Evolutionary conservation across 2,797 vertebrate genomes (phyloP).

Genomic region (Enteromius mattozi): DNA sequence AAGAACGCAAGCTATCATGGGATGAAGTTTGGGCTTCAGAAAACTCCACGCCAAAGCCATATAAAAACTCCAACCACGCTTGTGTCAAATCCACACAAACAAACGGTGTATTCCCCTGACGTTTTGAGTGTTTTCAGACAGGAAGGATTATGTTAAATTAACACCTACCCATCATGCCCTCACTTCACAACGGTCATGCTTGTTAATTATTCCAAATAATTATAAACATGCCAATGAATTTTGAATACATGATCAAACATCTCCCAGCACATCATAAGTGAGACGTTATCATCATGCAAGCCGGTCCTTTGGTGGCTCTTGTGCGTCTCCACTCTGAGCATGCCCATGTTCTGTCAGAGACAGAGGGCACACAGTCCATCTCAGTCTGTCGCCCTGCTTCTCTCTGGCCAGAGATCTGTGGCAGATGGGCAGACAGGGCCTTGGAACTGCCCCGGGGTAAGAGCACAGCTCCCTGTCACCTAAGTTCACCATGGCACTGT

Average conservation of each 20-base stretch:
- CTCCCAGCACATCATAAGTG: constrained; percentile 9
- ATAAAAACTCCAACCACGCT: neutral
- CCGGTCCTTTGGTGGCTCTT: constrained; percentile 28
- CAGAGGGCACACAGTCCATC: constrained; percentile 42
- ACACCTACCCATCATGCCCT: constrained; percentile 30
- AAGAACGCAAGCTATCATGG: constrained; percentile 14
- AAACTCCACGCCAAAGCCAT: constrained; percentile 2
- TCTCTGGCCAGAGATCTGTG: constrained; percentile 49
- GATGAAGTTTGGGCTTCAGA: constrained; percentile 19
- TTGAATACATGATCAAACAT: constrained; percentile 41
- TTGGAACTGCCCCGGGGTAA: constrained; percentile 58
- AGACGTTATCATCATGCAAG: constrained; percentile 32
- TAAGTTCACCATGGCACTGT: constrained; percentile 46
- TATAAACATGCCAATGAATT: constrained; percentile 50
- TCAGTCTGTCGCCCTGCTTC: constrained; percentile 19
- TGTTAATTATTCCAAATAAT: constrained; percentile 46
- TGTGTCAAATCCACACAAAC: constrained; percentile 7
- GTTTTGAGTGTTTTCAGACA: constrained; percentile 6
- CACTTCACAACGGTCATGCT: neutral
- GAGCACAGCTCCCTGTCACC: constrained; percentile 48
- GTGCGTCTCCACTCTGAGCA: constrained; percentile 23
- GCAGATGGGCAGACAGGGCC: constrained; percentile 58
- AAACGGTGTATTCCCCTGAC: neutral
- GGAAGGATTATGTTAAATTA: constrained; percentile 26
- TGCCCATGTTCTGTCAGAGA: constrained; percentile 45